Evolutionary conservation across 2,797 vertebrate genomes (phyloP).

Genomic region (Telmatherina bonti): DNA sequence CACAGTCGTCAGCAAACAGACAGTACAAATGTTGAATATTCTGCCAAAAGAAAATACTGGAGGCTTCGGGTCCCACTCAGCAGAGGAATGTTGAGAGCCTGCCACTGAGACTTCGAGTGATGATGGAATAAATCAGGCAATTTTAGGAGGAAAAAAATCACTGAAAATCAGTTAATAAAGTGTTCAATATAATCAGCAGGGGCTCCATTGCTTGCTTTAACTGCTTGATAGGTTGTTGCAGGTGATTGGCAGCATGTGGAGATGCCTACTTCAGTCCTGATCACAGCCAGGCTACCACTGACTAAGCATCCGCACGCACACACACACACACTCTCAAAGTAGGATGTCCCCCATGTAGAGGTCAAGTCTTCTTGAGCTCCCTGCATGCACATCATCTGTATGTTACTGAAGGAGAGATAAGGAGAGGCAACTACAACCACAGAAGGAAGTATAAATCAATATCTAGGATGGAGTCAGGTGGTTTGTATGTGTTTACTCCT

Average conservation of each 20-base stretch:
- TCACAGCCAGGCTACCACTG: conserved; percentile 57
- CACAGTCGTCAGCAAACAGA: conserved; percentile 37
- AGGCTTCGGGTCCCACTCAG: conserved; percentile 5
- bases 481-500: conserved; percentile 74
- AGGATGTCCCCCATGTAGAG: conserved; percentile 48
- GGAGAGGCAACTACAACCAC: conserved; percentile 29
- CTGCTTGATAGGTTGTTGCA: conserved; percentile 35
- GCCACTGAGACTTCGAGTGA: neutral
- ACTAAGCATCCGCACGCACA: conserved; percentile 38
- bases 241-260: conserved; percentile 73
- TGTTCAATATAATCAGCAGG: conserved; percentile 54
- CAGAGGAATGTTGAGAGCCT: conserved; percentile 24
- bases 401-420: conserved; percentile 35
- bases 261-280: conserved; percentile 61
- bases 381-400: conserved; percentile 45
- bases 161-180: conserved; percentile 59
- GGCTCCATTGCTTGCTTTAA: conserved; percentile 46
- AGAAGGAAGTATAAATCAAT: conserved; percentile 69
- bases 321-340: conserved; percentile 28
- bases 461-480: conserved; percentile 55
- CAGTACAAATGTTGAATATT: conserved; percentile 23
- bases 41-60: conserved; percentile 7
- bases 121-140: conserved; percentile 35
- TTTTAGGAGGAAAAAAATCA: conserved; percentile 26
- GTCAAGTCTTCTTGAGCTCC: conserved; percentile 59